Evolutionary conservation across 1,140 invertebrate species (phyloP).

Genomic region (Dreissena rostriformis): DNA sequence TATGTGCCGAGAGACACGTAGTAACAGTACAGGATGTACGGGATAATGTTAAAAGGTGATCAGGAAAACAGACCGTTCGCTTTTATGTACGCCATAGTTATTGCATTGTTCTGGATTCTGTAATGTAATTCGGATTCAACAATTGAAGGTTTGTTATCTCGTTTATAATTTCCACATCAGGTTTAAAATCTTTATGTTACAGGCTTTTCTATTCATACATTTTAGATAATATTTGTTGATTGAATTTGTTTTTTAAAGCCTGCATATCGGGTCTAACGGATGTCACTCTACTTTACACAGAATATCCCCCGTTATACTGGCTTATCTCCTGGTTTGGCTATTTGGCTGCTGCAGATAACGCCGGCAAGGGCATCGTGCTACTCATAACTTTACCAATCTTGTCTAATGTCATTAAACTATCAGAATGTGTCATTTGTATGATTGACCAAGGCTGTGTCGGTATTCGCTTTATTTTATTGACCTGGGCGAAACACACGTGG

Average conservation of each 20-base stretch:
- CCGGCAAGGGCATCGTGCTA: slow-evolving; percentile 69
- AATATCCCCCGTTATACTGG: slow-evolving; percentile 70
- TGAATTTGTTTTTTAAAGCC: not conserved
- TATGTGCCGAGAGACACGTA: no score
- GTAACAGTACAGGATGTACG: no score
- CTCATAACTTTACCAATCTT: slow-evolving; percentile 67
- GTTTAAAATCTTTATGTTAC: no score
- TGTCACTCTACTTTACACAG: slow-evolving; percentile 65
- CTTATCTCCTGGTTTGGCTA: slow-evolving; percentile 75
- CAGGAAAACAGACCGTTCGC: no score
- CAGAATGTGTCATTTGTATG: slow-evolving; percentile 50
- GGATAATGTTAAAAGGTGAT: no score
- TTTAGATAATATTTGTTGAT: no score
- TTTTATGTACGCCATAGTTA: no score
- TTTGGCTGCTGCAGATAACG: slow-evolving; percentile 72
- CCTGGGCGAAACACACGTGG: slow-evolving; percentile 54
- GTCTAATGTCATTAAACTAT: slow-evolving; percentile 46
- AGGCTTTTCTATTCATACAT: no score
- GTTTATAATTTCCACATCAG: no score
- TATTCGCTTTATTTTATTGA: slow-evolving; percentile 45
- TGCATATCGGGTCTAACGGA: slow-evolving; percentile 65
- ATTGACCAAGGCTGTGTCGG: slow-evolving; percentile 49
- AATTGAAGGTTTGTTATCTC: no score
- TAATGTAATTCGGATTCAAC: no score
- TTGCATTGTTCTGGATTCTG: no score